Conservation (phyloP, 2,113 vertebrate genomes). For the Pterocles burchelli region DNA sequence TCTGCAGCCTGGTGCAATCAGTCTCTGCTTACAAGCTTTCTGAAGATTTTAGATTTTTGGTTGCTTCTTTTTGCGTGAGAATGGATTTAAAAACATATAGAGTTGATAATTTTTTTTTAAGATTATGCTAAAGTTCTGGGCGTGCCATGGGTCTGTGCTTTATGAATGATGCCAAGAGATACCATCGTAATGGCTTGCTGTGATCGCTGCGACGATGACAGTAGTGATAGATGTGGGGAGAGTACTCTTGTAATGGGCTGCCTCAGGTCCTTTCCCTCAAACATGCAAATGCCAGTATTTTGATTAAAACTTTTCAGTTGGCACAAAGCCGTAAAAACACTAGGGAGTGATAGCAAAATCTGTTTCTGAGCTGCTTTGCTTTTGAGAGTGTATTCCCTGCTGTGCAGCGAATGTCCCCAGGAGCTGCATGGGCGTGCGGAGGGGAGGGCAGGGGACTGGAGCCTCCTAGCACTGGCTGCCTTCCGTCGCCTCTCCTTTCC, state of each 20-base stretch:
- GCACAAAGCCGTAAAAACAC: slow-evolving; percentile 23
- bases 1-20: neutral
- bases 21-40: neutral
- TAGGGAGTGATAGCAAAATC: neutral
- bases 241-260: slow-evolving; percentile 29
- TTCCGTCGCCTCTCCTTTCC: neutral
- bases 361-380: neutral
- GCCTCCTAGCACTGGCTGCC: neutral
- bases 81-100: neutral
- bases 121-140: neutral
- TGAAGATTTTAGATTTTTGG: neutral
- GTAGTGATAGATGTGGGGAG: slow-evolving; percentile 31
- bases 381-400: neutral
- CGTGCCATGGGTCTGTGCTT: neutral
- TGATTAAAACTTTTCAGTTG: slow-evolving; percentile 55
- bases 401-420: accelerated
- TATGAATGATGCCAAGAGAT: neutral
- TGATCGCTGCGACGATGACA: neutral
- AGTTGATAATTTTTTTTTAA: neutral
- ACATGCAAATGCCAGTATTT: slow-evolving; percentile 48
- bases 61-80: neutral
- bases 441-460: neutral
- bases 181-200: neutral
- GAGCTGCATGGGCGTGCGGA: accelerated
- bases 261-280: slow-evolving; percentile 46